These are phyloP conservation scores for Brenthis ino DNA, from an alignment of 2,888 invertebrate genomes.

Conservation along the genomic window DNA sequence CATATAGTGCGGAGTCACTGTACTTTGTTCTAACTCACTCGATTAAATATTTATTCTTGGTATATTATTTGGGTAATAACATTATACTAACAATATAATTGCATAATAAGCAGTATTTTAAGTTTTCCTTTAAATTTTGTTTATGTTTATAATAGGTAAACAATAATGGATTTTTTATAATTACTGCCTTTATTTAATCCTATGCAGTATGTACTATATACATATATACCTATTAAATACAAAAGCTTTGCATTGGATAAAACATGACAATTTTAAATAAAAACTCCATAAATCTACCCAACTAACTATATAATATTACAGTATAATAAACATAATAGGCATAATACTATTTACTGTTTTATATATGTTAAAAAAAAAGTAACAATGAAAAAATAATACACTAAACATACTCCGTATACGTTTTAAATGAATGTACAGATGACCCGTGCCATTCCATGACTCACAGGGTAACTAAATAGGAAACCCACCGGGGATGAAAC, in stretches of 20 bases:
- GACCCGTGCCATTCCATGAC: conserved; percentile 14
- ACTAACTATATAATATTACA: no score
- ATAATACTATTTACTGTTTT: no score
- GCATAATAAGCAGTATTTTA: background rate
- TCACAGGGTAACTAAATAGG: conserved; percentile 27
- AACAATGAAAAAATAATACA: no score
- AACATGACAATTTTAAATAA: no score
- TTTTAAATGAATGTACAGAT: conserved; percentile 1
- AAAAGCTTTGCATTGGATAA: no score
- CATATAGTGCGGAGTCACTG: conserved; percentile 15
- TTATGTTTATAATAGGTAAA: background rate
- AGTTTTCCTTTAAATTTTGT: background rate
- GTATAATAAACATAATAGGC: no score
- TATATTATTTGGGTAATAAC: background rate
- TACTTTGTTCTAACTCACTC: conserved; percentile 15
- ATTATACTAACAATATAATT: background rate
- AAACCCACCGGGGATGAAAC: conserved; percentile 37
- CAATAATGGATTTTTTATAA: no score
- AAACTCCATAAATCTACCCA: no score
- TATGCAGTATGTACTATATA: no score
- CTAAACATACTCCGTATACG: background rate
- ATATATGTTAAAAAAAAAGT: no score
- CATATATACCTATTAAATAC: no score
- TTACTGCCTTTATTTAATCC: no score
- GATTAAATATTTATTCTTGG: conserved; percentile 7